A percentile compares a stretch with the other conserved stretches of the same genome.
These are phyloP conservation scores for Beaufortia kweichowensis DNA, from an alignment of 2,113 vertebrate species.

Conservation along the genomic window DNA sequence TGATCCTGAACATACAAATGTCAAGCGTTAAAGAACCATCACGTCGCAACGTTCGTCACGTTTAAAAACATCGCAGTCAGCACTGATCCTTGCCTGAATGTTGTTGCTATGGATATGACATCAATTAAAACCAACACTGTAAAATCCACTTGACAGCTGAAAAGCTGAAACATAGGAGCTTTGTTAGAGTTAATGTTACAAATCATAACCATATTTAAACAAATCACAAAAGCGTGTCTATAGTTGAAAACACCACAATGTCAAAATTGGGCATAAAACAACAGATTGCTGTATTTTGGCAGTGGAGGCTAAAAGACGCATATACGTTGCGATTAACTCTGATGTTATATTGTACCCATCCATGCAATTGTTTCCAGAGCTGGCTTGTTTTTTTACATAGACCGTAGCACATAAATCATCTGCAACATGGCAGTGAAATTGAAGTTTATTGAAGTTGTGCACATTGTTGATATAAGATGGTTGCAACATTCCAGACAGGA, in stretches of 20 bases:
- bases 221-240: not conserved
- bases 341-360: constrained; percentile 30
- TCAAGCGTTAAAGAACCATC: not conserved
- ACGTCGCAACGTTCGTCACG: not conserved
- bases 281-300: constrained; percentile 9
- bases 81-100: not conserved
- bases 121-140: not conserved
- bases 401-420: constrained; percentile 46
- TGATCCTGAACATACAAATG: not conserved
- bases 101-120: not conserved
- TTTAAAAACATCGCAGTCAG: not conserved
- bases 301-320: not conserved
- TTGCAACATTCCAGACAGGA: constrained; percentile 37
- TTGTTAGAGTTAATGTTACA: constrained; percentile 11
- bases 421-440: constrained; percentile 37
- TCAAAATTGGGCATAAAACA: constrained; percentile 9
- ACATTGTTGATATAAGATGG: constrained; percentile 33
- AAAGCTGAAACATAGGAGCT: constrained; percentile 8
- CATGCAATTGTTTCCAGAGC: constrained; percentile 34
- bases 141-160: constrained; percentile 21
- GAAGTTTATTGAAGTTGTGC: constrained; percentile 20
- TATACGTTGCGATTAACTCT: constrained; percentile 19
- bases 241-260: constrained; percentile 1
- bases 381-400: not conserved
- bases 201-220: not conserved